phyloP scores from a whole-genome alignment of 2,797 vertebrate genomes.

The Eulemur mongoz region DNA sequence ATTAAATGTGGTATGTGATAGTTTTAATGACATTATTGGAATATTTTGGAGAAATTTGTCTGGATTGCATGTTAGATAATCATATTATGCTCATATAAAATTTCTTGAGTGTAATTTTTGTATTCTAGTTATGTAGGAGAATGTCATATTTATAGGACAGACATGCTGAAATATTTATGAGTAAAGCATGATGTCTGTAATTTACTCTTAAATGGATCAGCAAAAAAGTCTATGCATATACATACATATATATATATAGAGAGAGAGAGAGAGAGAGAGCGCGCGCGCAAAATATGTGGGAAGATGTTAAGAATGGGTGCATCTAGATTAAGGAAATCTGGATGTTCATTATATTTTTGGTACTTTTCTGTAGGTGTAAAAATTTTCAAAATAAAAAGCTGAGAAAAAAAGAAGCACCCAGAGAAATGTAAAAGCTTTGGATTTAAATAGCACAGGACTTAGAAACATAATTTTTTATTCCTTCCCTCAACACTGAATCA shows the following conservation, averaged over 20 bases:
- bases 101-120: not conserved
- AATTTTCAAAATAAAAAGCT: not conserved
- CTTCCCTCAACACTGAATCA: not conserved
- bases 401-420: not conserved
- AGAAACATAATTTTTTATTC: not conserved
- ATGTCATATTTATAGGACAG: not conserved
- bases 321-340: not conserved
- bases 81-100: not conserved
- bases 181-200: not conserved
- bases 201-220: not conserved
- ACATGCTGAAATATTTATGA: not conserved
- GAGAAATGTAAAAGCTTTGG: not conserved
- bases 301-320: not conserved
- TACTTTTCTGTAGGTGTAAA: not conserved
- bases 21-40: not conserved
- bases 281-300: not conserved
- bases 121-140: not conserved
- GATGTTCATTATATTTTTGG: not conserved
- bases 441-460: not conserved
- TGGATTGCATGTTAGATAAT: not conserved
- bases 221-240: not conserved
- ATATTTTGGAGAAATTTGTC: not conserved
- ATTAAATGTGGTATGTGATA: not conserved
- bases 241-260: not conserved
- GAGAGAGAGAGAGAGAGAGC: not conserved